Conservation (phyloP, 2,888 invertebrate species). For the Notodonta dromedarius region DNA sequence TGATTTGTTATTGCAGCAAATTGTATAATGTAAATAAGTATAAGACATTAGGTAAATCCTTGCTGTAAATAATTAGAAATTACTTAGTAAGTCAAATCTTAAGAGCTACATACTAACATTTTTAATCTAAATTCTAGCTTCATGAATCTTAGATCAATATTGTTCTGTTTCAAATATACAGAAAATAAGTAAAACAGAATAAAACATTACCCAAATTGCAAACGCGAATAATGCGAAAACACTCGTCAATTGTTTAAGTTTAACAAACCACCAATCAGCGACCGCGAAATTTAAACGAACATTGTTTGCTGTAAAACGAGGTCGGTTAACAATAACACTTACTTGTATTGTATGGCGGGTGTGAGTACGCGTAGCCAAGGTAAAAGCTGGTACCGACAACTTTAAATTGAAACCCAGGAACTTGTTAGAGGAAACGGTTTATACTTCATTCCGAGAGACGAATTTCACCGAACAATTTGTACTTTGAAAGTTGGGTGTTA, state of each 20-base stretch:
- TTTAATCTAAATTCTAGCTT: too few species aligned
- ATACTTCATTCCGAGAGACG: neutral
- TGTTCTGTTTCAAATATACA: neutral
- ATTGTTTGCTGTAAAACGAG: neutral
- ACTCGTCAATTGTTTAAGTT: neutral
- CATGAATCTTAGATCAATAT: too few species aligned
- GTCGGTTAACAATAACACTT: neutral
- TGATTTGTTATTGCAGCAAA: too few species aligned
- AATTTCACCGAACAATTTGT: neutral
- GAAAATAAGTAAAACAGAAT: neutral
- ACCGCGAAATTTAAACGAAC: neutral
- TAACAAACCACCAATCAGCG: conserved; percentile 4
- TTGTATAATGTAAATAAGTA: too few species aligned
- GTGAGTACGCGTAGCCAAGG: neutral
- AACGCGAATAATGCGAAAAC: neutral
- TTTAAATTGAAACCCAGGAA: neutral
- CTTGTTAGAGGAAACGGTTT: neutral
- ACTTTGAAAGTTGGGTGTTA: too few species aligned
- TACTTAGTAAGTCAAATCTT: too few species aligned
- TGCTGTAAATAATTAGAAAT: too few species aligned
- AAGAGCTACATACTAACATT: too few species aligned
- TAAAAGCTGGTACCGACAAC: neutral
- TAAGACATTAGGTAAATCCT: too few species aligned
- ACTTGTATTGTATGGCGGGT: neutral
- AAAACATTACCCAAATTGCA: neutral